Percentiles rank a stretch among this genome's conserved stretches.
Evolutionary conservation across 2,113 vertebrate genomes (phyloP).

Genomic region (Mesoclemmys tuberculata): DNA sequence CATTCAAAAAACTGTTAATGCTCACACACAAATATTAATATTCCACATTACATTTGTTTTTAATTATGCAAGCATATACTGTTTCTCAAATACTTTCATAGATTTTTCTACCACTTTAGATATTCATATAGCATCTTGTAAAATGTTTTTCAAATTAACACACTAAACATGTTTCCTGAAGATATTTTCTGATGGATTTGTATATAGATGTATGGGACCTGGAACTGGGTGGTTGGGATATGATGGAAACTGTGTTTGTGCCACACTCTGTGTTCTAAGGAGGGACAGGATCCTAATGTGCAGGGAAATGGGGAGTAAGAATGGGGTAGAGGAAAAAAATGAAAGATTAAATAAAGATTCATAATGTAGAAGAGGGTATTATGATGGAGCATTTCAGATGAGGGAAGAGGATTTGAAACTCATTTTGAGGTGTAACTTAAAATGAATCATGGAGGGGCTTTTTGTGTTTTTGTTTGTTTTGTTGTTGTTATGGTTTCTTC

Average conservation of each 20-base stretch:
- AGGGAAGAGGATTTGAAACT: background rate
- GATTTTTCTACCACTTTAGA: background rate
- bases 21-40: background rate
- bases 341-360: background rate
- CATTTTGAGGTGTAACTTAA: background rate
- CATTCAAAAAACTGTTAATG: background rate
- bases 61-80: background rate
- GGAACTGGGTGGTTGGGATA: background rate
- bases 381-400: background rate
- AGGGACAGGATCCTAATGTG: background rate
- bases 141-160: background rate
- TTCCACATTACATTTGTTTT: background rate
- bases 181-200: background rate
- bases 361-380: background rate
- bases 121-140: rapidly evolving
- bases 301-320: background rate
- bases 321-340: background rate
- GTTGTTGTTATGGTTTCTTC: background rate
- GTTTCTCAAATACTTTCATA: background rate
- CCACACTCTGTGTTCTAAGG: too few species aligned
- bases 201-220: rapidly evolving
- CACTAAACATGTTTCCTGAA: background rate
- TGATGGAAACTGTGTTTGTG: background rate
- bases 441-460: rapidly evolving
- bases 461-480: background rate